A percentile compares a stretch with the other conserved stretches of the same genome.
phyloP scores from a whole-genome alignment of 2,113 vertebrate species.

The Formicarius rufipectus region DNA sequence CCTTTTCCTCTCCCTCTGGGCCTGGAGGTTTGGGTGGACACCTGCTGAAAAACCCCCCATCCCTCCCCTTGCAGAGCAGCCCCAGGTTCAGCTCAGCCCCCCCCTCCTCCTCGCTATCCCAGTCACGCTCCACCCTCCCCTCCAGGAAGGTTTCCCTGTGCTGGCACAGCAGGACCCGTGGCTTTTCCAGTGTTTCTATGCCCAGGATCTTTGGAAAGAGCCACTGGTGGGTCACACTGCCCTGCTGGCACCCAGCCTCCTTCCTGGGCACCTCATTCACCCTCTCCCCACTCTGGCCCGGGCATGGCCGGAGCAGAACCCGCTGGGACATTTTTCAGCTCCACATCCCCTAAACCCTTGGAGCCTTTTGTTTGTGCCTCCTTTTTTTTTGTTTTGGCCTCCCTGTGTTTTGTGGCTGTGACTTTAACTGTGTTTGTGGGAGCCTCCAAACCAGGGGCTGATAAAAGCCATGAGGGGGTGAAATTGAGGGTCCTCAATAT shows the following conservation, averaged over 20 bases:
- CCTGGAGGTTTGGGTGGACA: too few relatives aligned
- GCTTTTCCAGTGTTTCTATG: background rate
- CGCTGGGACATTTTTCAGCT: background rate
- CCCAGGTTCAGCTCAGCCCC: background rate
- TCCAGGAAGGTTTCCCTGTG: background rate
- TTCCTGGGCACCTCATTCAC: conserved; percentile 51
- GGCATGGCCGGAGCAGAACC: background rate
- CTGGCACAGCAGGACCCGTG: background rate
- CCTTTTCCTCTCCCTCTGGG: too few relatives aligned
- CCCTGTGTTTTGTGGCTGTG: background rate
- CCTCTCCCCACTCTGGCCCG: background rate
- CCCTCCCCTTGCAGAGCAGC: background rate
- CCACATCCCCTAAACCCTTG: conserved; percentile 40
- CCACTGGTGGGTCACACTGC: background rate
- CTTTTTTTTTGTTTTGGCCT: background rate
- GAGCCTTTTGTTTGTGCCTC: conserved; percentile 6
- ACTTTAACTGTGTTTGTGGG: background rate
- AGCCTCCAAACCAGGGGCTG: background rate
- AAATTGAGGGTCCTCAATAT: background rate
- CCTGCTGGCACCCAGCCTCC: conserved; percentile 18
- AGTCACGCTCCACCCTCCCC: background rate
- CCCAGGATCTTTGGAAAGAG: background rate
- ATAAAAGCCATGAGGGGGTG: background rate
- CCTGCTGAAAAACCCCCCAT: too few relatives aligned
- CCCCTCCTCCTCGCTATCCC: background rate